Percentiles rank a stretch among this genome's conserved stretches.
Evolutionary conservation across 2,888 invertebrate species (phyloP).

Genomic region (Heliconius aoede): DNA sequence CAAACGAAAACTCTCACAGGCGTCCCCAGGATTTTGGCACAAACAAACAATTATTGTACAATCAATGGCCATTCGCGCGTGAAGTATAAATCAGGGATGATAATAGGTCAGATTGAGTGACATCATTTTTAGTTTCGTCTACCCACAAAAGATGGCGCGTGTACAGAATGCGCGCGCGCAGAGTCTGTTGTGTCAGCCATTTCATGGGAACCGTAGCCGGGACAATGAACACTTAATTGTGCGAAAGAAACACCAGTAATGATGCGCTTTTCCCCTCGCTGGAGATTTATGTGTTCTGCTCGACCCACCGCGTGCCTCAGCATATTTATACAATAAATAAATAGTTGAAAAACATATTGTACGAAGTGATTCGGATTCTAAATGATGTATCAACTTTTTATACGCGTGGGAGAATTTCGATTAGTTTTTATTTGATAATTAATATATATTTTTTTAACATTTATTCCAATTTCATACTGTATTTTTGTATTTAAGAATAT

Average conservation of each 20-base stretch:
- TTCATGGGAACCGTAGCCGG: slow-evolving; percentile 78
- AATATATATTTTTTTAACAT: slow-evolving; percentile 35
- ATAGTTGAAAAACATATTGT: slow-evolving; percentile 78
- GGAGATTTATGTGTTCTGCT: slow-evolving; percentile 71
- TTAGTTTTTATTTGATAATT: slow-evolving; percentile 32
- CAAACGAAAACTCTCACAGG: slow-evolving; percentile 69
- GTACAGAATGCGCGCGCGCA: slow-evolving; percentile 65
- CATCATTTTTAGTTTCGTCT: slow-evolving; percentile 65
- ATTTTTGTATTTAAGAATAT: not conserved
- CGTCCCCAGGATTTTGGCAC: slow-evolving; percentile 61
- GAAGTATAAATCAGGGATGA: slow-evolving; percentile 73
- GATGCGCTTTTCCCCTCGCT: slow-evolving; percentile 64
- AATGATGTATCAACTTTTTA: slow-evolving; percentile 68
- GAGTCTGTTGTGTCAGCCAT: slow-evolving; percentile 61
- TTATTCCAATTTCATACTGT: not conserved
- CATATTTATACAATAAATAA: slow-evolving; percentile 74
- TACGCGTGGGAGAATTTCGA: slow-evolving; percentile 66
- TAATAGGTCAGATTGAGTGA: slow-evolving; percentile 68
- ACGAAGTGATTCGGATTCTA: slow-evolving; percentile 57
- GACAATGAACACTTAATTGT: slow-evolving; percentile 81
- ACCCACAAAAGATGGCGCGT: slow-evolving; percentile 68
- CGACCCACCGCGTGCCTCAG: slow-evolving; percentile 71
- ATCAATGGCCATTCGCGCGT: slow-evolving; percentile 73
- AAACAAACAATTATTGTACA: slow-evolving; percentile 82
- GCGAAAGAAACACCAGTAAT: slow-evolving; percentile 77